Conservation (phyloP, 1,140 invertebrate species). For the Danaus plexippus region DNA sequence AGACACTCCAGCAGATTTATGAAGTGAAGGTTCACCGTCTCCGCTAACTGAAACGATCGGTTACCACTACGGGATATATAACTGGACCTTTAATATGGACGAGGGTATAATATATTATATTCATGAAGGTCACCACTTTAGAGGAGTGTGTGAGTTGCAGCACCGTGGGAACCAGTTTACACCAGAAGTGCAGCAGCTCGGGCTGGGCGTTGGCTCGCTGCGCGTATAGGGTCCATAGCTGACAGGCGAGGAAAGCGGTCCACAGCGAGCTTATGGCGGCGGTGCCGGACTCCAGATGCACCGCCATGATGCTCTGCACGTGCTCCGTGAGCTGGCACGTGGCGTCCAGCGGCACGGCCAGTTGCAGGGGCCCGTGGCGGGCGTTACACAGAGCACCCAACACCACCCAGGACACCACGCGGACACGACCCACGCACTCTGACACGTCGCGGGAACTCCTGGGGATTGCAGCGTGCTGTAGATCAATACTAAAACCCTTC, state of each 20-base stretch:
- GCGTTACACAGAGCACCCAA: conserved; percentile 84
- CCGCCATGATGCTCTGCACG: conserved; percentile 85
- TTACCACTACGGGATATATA: neutral
- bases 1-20: conserved; percentile 95
- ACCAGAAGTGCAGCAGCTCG: conserved; percentile 98
- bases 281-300: conserved; percentile 96
- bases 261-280: conserved; percentile 91
- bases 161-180: conserved; percentile 95
- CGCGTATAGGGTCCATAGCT: conserved; percentile 98
- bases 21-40: conserved; percentile 98
- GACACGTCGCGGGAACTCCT: conserved; percentile 91
- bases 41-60: conserved; percentile 80
- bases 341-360: conserved; percentile 95
- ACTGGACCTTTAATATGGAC: too few relatives aligned
- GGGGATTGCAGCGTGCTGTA: too few relatives aligned
- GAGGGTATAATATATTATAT: neutral
- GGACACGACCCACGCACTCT: conserved; percentile 95
- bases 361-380: conserved; percentile 71
- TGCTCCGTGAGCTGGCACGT: conserved; percentile 97
- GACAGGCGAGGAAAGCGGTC: conserved; percentile 86
- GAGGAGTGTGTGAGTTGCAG: conserved; percentile 94
- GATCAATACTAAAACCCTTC: too few relatives aligned
- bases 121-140: conserved; percentile 82
- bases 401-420: conserved; percentile 95
- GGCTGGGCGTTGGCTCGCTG: conserved; percentile 79